Evolutionary conservation across 2,113 vertebrate genomes (phyloP), one percentile per base, ranked within the genome.

Genomic region (Gobio gobio): DNA sequence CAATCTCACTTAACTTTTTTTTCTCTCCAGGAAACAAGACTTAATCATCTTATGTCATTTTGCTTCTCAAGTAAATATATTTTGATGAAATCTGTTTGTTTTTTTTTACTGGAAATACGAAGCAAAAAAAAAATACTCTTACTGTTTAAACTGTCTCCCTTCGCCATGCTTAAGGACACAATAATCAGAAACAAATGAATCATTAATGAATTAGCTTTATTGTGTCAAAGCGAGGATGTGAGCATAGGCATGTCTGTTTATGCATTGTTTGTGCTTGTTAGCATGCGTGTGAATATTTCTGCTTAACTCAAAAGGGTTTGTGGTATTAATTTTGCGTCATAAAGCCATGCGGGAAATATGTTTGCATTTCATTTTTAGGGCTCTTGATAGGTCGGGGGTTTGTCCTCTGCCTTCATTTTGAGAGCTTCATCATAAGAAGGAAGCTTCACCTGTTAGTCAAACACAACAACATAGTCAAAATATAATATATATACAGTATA

Each of bases 341-440:
- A 85, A n/a, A 70, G 0, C 4, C 68, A 13, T n/a, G 83, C 76
- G 47, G 85, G n/a, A 29, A 80, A 64, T 76, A 72, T n/a, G 1
- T 72, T 26, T 0, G 0, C 6, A 26, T 7, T 7, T 94, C 3
- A 29, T 8, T 10, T 29, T 94, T 90, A 96, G 54, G 91, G 10
- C 9, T 88, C 70, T 0, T 85, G 79, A 9, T 94, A 96, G 0
- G 93, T 92, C 0, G 95, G 95, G 1, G 93, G 94, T 0, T 1
- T 85, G 13, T 87, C 90, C 89, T 95, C 94, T 84, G 81, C 7
- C 26, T 94, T 93, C 89, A 95, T n/a, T 87, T 93, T 93, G 83
- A 95, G 18, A 0, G 94, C 94, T 88, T 96, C 95, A 45, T 95
- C 94, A 0, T 96, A 96, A 0, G 95, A 94, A 0, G 95, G 95